Conservation (phyloP, 1,140 invertebrate species). For the Sycobia sp. region DNA sequence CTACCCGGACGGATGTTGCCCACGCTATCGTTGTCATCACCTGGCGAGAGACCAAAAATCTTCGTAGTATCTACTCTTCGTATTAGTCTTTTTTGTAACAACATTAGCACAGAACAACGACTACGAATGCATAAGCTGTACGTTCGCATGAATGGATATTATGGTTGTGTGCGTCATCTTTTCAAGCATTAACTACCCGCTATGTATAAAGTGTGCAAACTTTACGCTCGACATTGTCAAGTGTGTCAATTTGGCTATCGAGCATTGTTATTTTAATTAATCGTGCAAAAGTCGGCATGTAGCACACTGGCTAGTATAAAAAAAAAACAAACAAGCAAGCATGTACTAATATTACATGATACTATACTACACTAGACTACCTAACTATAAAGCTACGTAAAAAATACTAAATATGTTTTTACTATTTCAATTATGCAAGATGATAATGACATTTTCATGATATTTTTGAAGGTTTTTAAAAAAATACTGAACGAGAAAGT, state of each 20-base stretch:
- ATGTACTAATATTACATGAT: constrained; percentile 10
- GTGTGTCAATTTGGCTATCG: too few relatives aligned
- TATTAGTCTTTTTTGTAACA: too few relatives aligned
- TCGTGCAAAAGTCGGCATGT: neutral
- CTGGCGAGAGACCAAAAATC: constrained; percentile 56
- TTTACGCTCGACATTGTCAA: too few relatives aligned
- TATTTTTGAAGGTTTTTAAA: constrained; percentile 1
- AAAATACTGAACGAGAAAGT: neutral
- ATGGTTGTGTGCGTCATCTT: too few relatives aligned
- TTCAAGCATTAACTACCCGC: too few relatives aligned
- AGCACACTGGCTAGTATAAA: too few relatives aligned
- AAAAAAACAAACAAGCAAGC: neutral
- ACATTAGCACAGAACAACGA: too few relatives aligned
- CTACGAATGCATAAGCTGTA: too few relatives aligned
- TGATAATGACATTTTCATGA: constrained; percentile 35
- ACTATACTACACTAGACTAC: neutral
- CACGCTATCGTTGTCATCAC: constrained; percentile 80
- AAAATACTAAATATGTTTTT: constrained; percentile 5
- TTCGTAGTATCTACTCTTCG: constrained; percentile 12
- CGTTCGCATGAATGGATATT: too few relatives aligned
- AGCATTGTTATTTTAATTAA: neutral
- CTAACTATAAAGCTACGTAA: neutral
- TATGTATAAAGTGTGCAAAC: too few relatives aligned
- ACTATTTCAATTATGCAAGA: constrained; percentile 10
- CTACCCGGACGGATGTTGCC: constrained; percentile 76